Percentiles rank a stretch among this genome's conserved stretches.
Evolutionary conservation across 2,888 invertebrate species (phyloP).

Genomic region (Iphiclides podalirius): DNA sequence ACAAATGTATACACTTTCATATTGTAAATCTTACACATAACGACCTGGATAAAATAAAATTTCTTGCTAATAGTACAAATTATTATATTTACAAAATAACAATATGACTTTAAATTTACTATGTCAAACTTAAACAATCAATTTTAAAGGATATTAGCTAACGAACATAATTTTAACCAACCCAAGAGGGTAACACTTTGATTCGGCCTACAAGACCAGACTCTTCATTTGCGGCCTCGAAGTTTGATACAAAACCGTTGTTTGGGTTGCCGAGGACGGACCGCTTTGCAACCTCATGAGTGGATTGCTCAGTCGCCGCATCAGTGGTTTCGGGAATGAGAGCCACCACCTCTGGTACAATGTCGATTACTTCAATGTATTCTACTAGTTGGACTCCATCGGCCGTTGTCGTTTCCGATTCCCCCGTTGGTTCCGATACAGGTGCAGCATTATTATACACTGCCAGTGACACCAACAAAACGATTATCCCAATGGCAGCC

Average conservation of each 20-base stretch:
- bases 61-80: too few relatives aligned
- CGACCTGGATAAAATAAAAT: too few relatives aligned
- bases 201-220: constrained; percentile 61
- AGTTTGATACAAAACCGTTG: constrained; percentile 58
- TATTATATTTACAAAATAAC: neutral
- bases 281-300: constrained; percentile 57
- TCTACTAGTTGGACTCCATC: constrained; percentile 42
- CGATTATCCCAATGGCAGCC: constrained; percentile 10
- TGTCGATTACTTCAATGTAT: constrained; percentile 50
- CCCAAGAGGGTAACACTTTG: constrained; percentile 67
- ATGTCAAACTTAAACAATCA: neutral
- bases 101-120: neutral
- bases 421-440: constrained; percentile 37
- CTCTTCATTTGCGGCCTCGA: constrained; percentile 51
- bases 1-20: too few relatives aligned
- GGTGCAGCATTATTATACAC: constrained; percentile 44
- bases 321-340: constrained; percentile 37
- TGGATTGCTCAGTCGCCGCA: constrained; percentile 33
- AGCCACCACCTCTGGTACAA: constrained; percentile 49
- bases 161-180: constrained; percentile 43
- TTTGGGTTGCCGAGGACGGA: constrained; percentile 57
- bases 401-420: constrained; percentile 42
- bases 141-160: neutral
- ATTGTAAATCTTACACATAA: too few relatives aligned
- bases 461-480: constrained; percentile 38